Conservation (phyloP, 2,888 invertebrate genomes). For the Pachydiplax longipennis region DNA sequence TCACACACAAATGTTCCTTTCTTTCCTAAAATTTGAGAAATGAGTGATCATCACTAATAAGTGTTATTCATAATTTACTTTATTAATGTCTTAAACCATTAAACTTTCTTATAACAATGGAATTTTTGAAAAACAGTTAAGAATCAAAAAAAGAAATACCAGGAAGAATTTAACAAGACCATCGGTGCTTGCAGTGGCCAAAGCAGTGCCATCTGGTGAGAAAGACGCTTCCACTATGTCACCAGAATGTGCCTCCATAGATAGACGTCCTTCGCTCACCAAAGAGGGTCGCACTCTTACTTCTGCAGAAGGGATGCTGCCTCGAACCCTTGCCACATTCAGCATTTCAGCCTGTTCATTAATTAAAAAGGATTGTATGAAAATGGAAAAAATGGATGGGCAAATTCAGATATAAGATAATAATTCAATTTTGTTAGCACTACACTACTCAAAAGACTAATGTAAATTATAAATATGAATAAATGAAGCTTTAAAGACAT, state of each 20-base stretch:
- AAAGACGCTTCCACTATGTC: slow-evolving; percentile 86
- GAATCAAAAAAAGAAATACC: slow-evolving; percentile 57
- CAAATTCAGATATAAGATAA: too few species aligned
- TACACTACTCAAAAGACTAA: too few species aligned
- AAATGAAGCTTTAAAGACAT: too few species aligned
- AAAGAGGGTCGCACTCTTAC: slow-evolving; percentile 59
- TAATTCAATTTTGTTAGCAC: too few species aligned
- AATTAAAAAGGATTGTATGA: slow-evolving; percentile 52
- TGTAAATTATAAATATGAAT: too few species aligned
- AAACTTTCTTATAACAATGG: too few species aligned
- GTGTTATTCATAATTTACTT: too few species aligned
- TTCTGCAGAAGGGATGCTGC: slow-evolving; percentile 57
- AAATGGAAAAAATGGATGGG: slow-evolving; percentile 56
- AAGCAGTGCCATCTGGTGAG: slow-evolving; percentile 93
- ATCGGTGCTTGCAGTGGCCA: slow-evolving; percentile 88
- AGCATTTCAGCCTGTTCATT: slow-evolving; percentile 64
- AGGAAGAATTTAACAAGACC: slow-evolving; percentile 94
- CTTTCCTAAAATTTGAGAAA: too few species aligned
- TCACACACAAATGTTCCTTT: too few species aligned
- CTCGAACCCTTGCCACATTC: slow-evolving; percentile 62
- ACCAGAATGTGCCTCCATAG: slow-evolving; percentile 68
- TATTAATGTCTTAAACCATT: too few species aligned
- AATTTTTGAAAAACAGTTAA: too few species aligned
- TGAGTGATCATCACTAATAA: too few species aligned
- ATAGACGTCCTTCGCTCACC: slow-evolving; percentile 63